Percentiles rank a stretch among this genome's conserved stretches.
phyloP scores from a whole-genome alignment of 2,797 vertebrate species.

The Lerista edwardsae region DNA sequence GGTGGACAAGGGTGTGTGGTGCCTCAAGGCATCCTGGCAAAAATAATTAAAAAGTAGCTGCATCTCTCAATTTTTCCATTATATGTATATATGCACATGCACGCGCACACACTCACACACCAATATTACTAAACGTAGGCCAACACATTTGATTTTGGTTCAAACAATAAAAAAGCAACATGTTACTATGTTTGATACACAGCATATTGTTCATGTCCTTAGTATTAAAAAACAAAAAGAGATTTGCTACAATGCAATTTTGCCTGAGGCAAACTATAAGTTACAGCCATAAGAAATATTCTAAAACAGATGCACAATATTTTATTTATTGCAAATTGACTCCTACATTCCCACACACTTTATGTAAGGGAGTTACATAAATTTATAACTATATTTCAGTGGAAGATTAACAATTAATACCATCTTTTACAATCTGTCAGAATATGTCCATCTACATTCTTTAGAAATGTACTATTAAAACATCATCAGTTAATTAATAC shows the following conservation, averaged over 20 bases:
- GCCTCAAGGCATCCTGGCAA: neutral
- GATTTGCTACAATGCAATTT: neutral
- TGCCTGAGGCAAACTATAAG: constrained; percentile 21
- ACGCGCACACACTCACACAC: neutral
- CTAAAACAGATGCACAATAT: constrained; percentile 38
- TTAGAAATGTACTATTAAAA: constrained; percentile 17
- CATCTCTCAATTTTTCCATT: constrained; percentile 24
- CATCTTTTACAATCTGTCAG: neutral
- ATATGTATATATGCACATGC: neutral
- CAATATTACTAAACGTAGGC: neutral
- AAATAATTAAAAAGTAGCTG: neutral
- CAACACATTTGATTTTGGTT: neutral
- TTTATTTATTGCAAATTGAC: constrained; percentile 51
- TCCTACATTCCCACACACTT: neutral
- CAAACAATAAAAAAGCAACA: constrained; percentile 13
- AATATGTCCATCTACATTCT: constrained; percentile 1
- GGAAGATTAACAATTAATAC: neutral
- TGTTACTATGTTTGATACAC: neutral
- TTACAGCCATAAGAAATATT: constrained; percentile 11
- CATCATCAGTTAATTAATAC: neutral
- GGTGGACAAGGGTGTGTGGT: neutral
- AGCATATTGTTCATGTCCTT: neutral
- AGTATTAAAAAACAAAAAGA: neutral
- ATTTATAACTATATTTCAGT: neutral
- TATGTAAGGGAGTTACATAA: constrained; percentile 3